Evolutionary conservation across 2,113 vertebrate species (phyloP), one percentile per base, ranked within the genome.

Genomic region (Entelurus aequoreus): DNA sequence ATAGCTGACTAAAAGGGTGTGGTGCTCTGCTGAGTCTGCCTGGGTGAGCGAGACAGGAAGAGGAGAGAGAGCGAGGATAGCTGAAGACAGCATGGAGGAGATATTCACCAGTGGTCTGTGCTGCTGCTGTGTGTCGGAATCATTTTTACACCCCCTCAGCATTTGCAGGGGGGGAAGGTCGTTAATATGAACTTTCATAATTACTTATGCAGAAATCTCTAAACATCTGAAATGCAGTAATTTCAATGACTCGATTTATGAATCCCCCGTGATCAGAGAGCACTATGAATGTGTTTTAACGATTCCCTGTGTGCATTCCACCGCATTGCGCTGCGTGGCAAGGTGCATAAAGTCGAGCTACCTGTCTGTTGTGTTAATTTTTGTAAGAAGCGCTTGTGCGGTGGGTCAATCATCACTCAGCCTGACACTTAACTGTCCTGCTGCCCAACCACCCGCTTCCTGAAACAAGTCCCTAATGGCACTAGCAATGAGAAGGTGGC

Each of bases 1-100:
- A 75, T 83, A 84, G 84, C 79, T 60, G 71, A 78, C 79, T 87
- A 74, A 86, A 88, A 89, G 89, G 89, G 89, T 88, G 89, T 88
- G 89, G 89, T 87, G 81, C 86, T 82, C 62, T 3, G 65, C 77
- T 64, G 60, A 53, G 84, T 42, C 38, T 65, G 65, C 65, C 54
- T 54, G 79, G 48, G 28, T 12, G 65, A 48, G 60, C 46, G 62
- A 48, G 57, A 35, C 74, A 21, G 64, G 7, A 71, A 36, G 66
- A 63, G 67, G 74, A 16, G 60, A 19, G 74, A 28, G 66, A 63
- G 65, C 65, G 75, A 65, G 74, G 75, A 64, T 37, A 37, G 59
- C 47, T 60, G 44, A 13, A 82, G 78, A 74, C 63, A 36, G 37
- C 40, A 44, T 21, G 55, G 9, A 6, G 37, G 15, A 56, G 54